These are phyloP conservation scores for Enoplosus armatus DNA, from an alignment of 2,797 vertebrate species.

Conservation along the genomic window DNA sequence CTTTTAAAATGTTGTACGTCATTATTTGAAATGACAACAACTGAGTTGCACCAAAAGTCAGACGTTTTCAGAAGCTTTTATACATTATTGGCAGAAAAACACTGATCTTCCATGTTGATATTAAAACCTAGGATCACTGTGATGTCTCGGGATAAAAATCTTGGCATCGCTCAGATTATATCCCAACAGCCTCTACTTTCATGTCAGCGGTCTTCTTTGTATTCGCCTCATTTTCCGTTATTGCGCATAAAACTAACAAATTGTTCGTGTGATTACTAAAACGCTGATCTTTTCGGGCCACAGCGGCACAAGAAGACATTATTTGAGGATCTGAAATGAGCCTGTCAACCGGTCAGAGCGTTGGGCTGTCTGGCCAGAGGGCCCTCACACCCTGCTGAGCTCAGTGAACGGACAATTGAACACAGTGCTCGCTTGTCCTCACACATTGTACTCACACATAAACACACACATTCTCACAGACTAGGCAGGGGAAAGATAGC, in stretches of 20 bases:
- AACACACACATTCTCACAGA: constrained; percentile 26
- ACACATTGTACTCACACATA: constrained; percentile 49
- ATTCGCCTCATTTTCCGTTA: neutral
- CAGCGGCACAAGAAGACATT: constrained; percentile 41
- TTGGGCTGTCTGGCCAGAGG: constrained; percentile 62
- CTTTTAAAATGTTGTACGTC: neutral
- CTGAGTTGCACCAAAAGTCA: neutral
- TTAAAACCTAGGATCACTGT: neutral
- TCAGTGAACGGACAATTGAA: constrained; percentile 75
- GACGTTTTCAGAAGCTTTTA: neutral
- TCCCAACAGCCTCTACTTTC: neutral
- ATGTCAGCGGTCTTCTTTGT: neutral
- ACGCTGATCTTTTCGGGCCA: neutral
- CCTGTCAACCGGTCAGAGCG: constrained; percentile 64
- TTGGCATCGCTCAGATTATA: neutral
- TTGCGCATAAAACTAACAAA: neutral
- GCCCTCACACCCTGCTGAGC: constrained; percentile 71
- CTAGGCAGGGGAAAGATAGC: neutral
- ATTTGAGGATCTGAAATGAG: constrained; percentile 66
- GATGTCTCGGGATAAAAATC: neutral
- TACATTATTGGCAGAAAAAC: neutral
- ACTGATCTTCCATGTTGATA: neutral
- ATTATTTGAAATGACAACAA: neutral
- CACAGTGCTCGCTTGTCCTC: constrained; percentile 60
- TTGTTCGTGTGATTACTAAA: constrained; percentile 21